A percentile compares a stretch with the other conserved stretches of the same genome.
These are phyloP conservation scores for Propithecus coquereli DNA, from an alignment of 2,113 vertebrate genomes.

Conservation along the genomic window DNA sequence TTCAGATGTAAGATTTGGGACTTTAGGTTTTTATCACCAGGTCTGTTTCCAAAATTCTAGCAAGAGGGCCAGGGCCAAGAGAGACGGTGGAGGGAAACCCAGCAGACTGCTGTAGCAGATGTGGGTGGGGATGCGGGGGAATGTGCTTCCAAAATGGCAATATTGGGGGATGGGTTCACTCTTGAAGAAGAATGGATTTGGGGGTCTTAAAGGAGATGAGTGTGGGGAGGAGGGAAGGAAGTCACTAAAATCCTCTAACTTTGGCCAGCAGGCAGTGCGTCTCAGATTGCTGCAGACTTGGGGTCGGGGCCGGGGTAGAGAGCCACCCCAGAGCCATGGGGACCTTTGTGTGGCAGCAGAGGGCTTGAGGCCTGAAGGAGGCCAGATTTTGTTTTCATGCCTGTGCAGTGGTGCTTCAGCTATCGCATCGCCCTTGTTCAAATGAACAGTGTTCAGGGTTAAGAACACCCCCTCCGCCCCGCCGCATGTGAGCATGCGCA, in stretches of 20 bases:
- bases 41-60: neutral
- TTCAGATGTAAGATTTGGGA: neutral
- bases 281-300: neutral
- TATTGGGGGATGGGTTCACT: neutral
- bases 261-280: neutral
- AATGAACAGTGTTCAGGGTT: neutral
- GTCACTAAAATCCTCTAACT: neutral
- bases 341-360: neutral
- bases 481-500: neutral
- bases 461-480: neutral
- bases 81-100: neutral
- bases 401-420: neutral
- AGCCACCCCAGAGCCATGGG: neutral
- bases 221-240: neutral
- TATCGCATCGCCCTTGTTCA: neutral
- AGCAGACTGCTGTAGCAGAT: too few relatives aligned
- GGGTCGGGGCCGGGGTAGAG: neutral
- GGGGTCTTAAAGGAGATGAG: neutral
- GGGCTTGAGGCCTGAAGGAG: neutral
- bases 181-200: neutral
- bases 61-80: neutral
- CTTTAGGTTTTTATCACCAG: neutral
- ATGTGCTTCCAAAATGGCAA: rapidly evolving
- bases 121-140: rapidly evolving
- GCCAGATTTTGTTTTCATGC: neutral